Evolutionary conservation across 2,797 vertebrate genomes (phyloP).

Genomic region (Pteropus rufus): DNA sequence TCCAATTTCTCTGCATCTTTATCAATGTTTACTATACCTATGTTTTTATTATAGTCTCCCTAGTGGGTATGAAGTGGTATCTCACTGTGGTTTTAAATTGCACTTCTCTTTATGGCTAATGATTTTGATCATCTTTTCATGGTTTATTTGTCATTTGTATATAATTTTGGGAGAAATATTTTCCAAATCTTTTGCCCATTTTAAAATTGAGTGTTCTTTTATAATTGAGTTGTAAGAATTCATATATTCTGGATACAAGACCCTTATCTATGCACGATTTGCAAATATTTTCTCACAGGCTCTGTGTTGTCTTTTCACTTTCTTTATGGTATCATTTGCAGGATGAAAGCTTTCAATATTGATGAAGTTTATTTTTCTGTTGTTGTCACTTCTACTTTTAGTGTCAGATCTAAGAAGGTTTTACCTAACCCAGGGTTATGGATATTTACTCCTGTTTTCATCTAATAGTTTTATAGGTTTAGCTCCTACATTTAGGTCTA

Average conservation of each 20-base stretch:
- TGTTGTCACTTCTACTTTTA: not conserved
- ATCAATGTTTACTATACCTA: not conserved
- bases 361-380: not conserved
- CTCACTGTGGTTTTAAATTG: not conserved
- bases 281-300: not conserved
- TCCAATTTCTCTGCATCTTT: not conserved
- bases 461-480: not conserved
- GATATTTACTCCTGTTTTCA: not conserved
- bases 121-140: not conserved
- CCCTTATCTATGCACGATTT: not conserved
- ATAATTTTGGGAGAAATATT: not conserved
- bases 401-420: not conserved
- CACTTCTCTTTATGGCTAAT: not conserved
- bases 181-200: not conserved
- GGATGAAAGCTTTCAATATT: not conserved
- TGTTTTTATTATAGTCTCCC: not conserved
- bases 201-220: conserved; percentile 4
- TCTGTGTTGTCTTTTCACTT: not conserved
- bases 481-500: not conserved
- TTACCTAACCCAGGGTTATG: not conserved
- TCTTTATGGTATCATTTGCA: not conserved
- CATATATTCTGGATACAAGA: not conserved
- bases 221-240: not conserved
- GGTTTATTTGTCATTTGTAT: not conserved
- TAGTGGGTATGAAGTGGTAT: not conserved